A percentile compares a stretch with the other conserved stretches of the same genome.
Conservation (phyloP, 2,797 vertebrate genomes). For the Anabacerthia variegaticeps region DNA sequence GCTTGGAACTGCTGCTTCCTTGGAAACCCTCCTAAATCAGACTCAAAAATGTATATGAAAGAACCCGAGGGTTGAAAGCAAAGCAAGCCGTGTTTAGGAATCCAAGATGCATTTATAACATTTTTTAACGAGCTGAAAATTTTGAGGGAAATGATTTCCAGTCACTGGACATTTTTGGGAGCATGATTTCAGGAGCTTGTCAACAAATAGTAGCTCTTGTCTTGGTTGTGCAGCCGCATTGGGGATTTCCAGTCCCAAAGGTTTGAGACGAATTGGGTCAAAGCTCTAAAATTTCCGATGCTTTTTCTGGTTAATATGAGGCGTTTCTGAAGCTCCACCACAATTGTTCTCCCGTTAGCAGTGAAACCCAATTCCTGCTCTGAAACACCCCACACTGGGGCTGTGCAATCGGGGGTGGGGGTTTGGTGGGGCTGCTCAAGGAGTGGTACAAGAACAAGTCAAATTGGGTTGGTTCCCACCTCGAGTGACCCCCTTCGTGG, state of each 20-base stretch:
- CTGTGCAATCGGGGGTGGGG: rapidly evolving
- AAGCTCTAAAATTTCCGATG: background rate
- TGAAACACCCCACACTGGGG: background rate
- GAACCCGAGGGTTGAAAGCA: background rate
- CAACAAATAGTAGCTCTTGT: slow-evolving; percentile 18
- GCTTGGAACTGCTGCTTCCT: background rate
- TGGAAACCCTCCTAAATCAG: background rate
- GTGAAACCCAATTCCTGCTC: rapidly evolving
- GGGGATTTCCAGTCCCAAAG: background rate
- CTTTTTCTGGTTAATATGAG: background rate
- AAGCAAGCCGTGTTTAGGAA: background rate
- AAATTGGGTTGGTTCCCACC: background rate
- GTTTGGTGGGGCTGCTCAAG: background rate
- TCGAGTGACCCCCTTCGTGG: background rate
- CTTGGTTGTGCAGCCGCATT: background rate
- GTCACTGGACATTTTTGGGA: background rate
- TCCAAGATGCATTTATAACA: background rate
- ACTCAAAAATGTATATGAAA: background rate
- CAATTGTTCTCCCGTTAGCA: background rate
- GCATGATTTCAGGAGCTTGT: background rate
- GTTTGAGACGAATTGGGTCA: background rate
- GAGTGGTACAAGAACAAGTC: rapidly evolving
- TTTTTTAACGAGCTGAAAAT: background rate
- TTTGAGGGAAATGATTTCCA: background rate
- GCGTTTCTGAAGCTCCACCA: background rate